Percentiles rank a stretch among this genome's conserved stretches.
phyloP scores from a whole-genome alignment of 2,888 invertebrate species.

The Heliconius sara region DNA sequence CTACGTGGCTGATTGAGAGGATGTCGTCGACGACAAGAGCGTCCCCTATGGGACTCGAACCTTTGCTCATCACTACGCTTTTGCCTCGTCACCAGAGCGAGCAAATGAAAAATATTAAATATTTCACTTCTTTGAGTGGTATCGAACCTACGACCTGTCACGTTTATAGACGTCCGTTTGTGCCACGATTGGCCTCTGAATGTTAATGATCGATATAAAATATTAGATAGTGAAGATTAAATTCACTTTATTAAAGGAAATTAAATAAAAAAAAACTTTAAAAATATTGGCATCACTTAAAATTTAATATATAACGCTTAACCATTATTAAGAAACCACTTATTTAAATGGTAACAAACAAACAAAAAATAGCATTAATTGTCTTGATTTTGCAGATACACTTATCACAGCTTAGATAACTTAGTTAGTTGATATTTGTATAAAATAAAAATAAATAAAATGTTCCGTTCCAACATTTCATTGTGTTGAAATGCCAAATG shows the following conservation, averaged over 20 bases:
- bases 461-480: neutral
- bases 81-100: neutral
- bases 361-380: neutral
- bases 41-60: too few species aligned
- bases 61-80: neutral
- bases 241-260: neutral
- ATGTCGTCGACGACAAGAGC: too few species aligned
- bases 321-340: neutral
- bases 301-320: neutral
- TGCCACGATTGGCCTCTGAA: neutral
- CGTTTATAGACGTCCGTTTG: neutral
- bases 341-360: neutral
- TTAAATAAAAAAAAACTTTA: neutral
- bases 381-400: slow-evolving; percentile 10
- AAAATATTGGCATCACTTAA: neutral
- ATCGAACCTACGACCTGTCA: neutral
- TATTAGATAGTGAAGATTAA: neutral
- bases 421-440: neutral
- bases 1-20: too few species aligned
- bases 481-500: too few species aligned
- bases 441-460: neutral
- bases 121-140: too few species aligned
- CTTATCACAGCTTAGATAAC: neutral
- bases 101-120: neutral
- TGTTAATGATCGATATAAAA: neutral